Evolutionary conservation across 2,888 invertebrate species (phyloP).

Genomic region (Falcaria lacertinaria): DNA sequence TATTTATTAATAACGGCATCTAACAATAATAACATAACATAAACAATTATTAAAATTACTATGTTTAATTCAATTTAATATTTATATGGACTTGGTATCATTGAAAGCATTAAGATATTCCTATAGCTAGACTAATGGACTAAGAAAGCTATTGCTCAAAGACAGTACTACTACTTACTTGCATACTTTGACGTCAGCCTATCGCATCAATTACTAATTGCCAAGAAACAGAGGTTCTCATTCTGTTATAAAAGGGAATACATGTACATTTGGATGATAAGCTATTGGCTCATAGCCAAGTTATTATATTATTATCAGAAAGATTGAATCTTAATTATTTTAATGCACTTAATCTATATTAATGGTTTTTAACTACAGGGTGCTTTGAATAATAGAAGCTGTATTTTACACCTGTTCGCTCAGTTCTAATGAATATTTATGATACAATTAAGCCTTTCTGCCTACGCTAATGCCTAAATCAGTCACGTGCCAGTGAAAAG

Average conservation of each 20-base stretch:
- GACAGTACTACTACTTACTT: not conserved
- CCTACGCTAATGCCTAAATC: constrained; percentile 4
- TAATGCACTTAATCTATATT: not conserved
- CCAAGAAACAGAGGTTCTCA: no score
- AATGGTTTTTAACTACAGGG: not conserved
- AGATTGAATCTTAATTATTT: not conserved
- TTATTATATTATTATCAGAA: not conserved
- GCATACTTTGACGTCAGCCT: not conserved
- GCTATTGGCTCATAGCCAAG: no score
- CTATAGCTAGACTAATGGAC: not conserved
- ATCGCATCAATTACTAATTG: not conserved
- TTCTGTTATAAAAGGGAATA: no score
- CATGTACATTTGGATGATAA: no score
- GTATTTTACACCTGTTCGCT: not conserved
- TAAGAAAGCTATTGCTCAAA: not conserved
- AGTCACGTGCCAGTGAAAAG: constrained; percentile 19
- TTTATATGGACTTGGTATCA: no score
- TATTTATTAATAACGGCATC: no score
- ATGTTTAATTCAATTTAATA: no score
- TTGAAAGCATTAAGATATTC: not conserved
- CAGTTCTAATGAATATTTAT: not conserved
- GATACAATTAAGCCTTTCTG: not conserved
- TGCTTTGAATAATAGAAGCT: not conserved
- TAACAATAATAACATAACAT: no score
- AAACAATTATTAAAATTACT: no score